Evolutionary conservation across 2,888 invertebrate species (phyloP).

Genomic region (Synergus gifuensis): DNA sequence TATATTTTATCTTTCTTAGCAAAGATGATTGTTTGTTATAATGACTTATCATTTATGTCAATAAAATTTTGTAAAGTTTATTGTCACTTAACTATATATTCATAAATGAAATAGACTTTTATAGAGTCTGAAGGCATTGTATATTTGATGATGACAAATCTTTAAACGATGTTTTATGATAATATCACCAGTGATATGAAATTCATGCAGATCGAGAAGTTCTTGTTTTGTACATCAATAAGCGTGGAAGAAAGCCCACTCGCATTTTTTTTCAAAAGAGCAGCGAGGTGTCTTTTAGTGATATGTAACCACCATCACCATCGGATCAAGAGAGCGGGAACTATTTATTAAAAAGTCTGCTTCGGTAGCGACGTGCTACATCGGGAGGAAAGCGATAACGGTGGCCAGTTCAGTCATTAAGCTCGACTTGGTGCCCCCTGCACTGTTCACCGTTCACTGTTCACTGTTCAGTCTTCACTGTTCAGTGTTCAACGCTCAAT

Average conservation of each 20-base stretch:
- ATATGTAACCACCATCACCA: constrained; percentile 48
- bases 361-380: constrained; percentile 71
- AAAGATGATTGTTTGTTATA: too few relatives aligned
- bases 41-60: too few relatives aligned
- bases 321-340: constrained; percentile 58
- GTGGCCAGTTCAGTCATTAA: constrained; percentile 71
- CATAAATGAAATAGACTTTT: too few relatives aligned
- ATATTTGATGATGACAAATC: too few relatives aligned
- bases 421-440: constrained; percentile 53
- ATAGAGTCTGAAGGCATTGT: too few relatives aligned
- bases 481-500: constrained; percentile 52
- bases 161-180: too few relatives aligned
- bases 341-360: constrained; percentile 72
- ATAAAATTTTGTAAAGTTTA: too few relatives aligned
- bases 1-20: too few relatives aligned
- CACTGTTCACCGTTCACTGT: constrained; percentile 1
- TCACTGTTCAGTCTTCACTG: background rate
- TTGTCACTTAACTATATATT: too few relatives aligned
- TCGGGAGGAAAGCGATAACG: constrained; percentile 77
- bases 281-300: constrained; percentile 36
- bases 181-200: too few relatives aligned
- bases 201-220: too few relatives aligned
- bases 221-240: background rate
- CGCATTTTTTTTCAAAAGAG: constrained; percentile 3
- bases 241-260: background rate